Evolutionary conservation across 2,113 vertebrate genomes (phyloP).

Genomic region (Camelus bactrianus): DNA sequence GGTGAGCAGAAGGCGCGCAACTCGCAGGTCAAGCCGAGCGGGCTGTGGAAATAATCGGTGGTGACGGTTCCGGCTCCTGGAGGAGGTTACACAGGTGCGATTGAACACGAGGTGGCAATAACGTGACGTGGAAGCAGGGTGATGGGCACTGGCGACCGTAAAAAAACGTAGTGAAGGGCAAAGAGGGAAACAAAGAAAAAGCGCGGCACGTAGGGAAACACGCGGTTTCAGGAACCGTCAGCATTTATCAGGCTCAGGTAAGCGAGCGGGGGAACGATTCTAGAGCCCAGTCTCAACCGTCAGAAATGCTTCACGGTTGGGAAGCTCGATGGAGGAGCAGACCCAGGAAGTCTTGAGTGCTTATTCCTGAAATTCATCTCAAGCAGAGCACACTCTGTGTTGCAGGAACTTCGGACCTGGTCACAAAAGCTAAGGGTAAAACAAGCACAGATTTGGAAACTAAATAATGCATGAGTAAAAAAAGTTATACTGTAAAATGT

Average conservation of each 20-base stretch:
- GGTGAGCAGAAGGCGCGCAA: too few species aligned
- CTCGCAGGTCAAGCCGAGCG: too few species aligned
- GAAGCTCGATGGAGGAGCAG: fast-evolving
- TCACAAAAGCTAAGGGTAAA: neutral
- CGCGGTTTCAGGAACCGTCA: neutral
- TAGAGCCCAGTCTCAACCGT: fast-evolving
- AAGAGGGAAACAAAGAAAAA: neutral
- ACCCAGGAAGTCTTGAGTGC: too few species aligned
- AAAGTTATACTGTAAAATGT: neutral
- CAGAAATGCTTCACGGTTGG: neutral
- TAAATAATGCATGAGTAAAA: neutral
- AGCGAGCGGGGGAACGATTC: neutral
- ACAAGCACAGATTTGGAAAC: neutral
- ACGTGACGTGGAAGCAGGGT: fast-evolving
- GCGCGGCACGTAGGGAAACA: neutral
- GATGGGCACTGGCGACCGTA: neutral
- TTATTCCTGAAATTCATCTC: neutral
- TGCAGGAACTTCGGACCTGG: neutral
- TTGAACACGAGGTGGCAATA: fast-evolving
- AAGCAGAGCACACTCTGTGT: neutral
- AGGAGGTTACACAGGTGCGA: neutral
- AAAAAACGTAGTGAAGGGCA: too few species aligned
- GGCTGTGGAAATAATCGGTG: neutral
- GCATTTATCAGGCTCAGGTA: neutral
- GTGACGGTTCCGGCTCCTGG: neutral